A percentile compares a stretch with the other conserved stretches of the same genome.
Conservation (phyloP, 2,888 invertebrate genomes). For the Euplexia lucipara region DNA sequence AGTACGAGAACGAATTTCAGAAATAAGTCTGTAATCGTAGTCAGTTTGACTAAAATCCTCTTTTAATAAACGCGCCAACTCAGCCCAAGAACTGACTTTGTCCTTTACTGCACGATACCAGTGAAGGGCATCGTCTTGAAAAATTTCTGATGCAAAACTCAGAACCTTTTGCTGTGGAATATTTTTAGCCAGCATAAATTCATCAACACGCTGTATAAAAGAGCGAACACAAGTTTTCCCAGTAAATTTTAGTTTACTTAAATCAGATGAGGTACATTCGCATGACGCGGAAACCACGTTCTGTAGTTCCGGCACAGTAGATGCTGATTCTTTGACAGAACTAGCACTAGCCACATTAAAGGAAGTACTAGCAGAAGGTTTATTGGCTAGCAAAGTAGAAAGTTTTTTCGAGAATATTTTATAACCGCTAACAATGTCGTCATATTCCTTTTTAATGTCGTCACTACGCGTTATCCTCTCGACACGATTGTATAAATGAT, state of each 20-base stretch:
- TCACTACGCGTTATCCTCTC: slow-evolving; percentile 20
- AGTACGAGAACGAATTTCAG: neutral
- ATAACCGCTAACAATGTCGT: slow-evolving; percentile 4
- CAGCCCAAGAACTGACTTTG: slow-evolving; percentile 7
- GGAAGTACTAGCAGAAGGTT: slow-evolving; percentile 1
- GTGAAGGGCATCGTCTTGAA: slow-evolving; percentile 2
- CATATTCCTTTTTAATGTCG: slow-evolving; percentile 5
- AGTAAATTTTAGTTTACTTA: slow-evolving; percentile 11
- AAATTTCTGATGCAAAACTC: slow-evolving; percentile 14
- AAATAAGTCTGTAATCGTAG: slow-evolving; percentile 2
- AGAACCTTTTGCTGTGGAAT: slow-evolving; percentile 2
- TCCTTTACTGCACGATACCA: slow-evolving; percentile 7
- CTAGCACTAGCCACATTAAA: slow-evolving; percentile 1
- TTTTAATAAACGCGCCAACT: neutral
- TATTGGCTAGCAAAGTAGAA: neutral
- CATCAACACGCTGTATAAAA: slow-evolving; percentile 7
- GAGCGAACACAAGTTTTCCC: slow-evolving; percentile 11
- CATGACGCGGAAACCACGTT: slow-evolving; percentile 1
- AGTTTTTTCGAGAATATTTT: slow-evolving; percentile 2
- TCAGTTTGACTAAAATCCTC: slow-evolving; percentile 9
- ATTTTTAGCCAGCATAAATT: slow-evolving; percentile 9
- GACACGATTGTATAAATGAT: slow-evolving; percentile 17
- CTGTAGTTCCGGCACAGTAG: slow-evolving; percentile 6
- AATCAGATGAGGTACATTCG: neutral
- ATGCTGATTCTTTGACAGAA: slow-evolving; percentile 3